Evolutionary conservation across 2,797 vertebrate genomes (phyloP).

Genomic region (Pangasius larnaudii): DNA sequence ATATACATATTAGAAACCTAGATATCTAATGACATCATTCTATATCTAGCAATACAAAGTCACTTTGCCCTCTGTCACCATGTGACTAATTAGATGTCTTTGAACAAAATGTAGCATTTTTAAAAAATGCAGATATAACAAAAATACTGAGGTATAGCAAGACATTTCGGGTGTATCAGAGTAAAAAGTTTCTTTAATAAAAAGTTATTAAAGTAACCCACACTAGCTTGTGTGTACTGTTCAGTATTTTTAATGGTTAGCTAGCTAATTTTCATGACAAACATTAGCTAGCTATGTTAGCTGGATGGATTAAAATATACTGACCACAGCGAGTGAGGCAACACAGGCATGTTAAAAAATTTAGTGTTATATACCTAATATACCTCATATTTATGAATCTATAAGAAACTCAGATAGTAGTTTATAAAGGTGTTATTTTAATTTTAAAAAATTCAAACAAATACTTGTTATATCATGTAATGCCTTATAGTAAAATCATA

Average conservation of each 20-base stretch:
- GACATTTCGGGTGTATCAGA: not conserved
- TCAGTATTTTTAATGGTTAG: not conserved
- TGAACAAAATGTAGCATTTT: not conserved
- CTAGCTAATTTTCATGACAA: not conserved
- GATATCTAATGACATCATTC: not conserved
- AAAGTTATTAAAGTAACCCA: no score
- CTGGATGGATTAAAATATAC: not conserved
- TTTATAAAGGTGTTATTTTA: not conserved
- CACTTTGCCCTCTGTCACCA: not conserved
- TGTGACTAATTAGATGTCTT: not conserved
- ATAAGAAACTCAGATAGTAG: not conserved
- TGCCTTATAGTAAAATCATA: not conserved
- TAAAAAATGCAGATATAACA: not conserved
- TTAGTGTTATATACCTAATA: not conserved
- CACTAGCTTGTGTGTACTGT: not conserved
- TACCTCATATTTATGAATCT: not conserved
- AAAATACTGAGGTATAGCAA: not conserved
- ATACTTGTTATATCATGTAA: not conserved
- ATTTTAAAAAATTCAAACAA: not conserved
- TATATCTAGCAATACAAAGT: not conserved
- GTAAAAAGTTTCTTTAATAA: not conserved
- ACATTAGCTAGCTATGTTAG: not conserved
- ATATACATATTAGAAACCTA: not conserved
- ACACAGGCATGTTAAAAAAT: not conserved
- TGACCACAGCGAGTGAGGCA: not conserved